Conservation (phyloP, 2,113 vertebrate species). For the Tragelaphus scriptus region DNA sequence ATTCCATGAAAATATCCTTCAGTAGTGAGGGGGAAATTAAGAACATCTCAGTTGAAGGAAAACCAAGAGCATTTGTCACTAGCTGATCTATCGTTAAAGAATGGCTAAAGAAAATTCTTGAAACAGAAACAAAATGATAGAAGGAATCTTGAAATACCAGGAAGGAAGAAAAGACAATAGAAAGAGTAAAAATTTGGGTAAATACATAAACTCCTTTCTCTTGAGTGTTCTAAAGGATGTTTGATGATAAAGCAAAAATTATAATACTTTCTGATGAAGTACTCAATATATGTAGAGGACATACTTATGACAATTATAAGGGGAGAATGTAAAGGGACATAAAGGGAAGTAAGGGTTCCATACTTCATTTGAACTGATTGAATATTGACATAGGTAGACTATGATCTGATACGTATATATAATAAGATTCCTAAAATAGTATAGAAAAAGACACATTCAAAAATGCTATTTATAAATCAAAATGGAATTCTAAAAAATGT, state of each 20-base stretch:
- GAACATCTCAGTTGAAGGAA: background rate
- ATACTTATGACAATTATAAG: background rate
- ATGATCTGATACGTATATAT: background rate
- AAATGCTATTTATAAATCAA: background rate
- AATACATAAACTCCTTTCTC: background rate
- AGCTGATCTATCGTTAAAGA: background rate
- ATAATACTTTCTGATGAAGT: background rate
- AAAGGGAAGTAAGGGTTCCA: background rate
- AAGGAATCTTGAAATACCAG: background rate
- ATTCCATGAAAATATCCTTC: background rate
- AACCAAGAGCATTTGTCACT: background rate
- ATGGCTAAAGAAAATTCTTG: background rate
- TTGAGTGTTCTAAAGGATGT: background rate
- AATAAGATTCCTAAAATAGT: background rate
- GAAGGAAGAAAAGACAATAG: background rate
- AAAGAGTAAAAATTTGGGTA: background rate
- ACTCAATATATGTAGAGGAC: background rate
- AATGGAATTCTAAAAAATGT: background rate
- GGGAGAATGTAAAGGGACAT: background rate
- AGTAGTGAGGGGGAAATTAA: background rate
- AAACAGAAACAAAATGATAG: background rate
- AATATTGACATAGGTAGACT: background rate
- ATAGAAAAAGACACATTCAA: background rate
- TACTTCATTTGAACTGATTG: background rate
- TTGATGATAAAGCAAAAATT: background rate